phyloP scores from a whole-genome alignment of 1,140 invertebrate genomes.

The Magallana ariakensis region DNA sequence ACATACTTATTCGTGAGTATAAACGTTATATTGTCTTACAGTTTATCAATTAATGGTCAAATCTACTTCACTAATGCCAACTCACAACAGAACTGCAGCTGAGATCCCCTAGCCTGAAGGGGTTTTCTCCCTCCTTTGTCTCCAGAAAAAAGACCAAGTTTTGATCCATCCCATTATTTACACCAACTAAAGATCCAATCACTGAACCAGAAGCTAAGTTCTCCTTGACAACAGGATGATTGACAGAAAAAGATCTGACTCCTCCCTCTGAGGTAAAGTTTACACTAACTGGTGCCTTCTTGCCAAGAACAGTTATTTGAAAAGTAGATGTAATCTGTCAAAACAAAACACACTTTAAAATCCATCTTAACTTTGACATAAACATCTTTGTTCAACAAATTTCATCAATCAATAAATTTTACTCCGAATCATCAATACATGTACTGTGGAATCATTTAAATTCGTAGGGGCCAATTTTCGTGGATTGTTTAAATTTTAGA shows the following conservation, averaged over 20 bases:
- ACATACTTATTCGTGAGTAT: too few species aligned
- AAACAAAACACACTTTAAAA: neutral
- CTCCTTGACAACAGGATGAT: constrained; percentile 59
- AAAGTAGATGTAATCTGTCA: constrained; percentile 59
- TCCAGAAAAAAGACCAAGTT: constrained; percentile 41
- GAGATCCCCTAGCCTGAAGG: neutral
- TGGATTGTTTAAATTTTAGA: too few species aligned
- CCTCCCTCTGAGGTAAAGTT: constrained; percentile 53
- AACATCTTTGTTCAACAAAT: too few species aligned
- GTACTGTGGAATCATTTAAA: too few species aligned
- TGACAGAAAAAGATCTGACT: constrained; percentile 41
- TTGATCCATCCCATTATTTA: constrained; percentile 42
- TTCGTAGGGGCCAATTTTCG: too few species aligned
- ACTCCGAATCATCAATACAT: too few species aligned
- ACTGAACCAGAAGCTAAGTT: constrained; percentile 48
- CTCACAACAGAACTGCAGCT: neutral
- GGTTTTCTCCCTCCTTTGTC: neutral
- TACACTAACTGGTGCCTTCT: constrained; percentile 54
- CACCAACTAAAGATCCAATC: constrained; percentile 59
- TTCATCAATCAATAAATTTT: too few species aligned
- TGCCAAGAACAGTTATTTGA: constrained; percentile 57
- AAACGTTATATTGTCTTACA: too few species aligned
- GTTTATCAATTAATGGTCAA: too few species aligned
- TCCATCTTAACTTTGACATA: too few species aligned
- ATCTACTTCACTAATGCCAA: neutral